These are phyloP conservation scores for Prunella fulvescens DNA, from an alignment of 2,113 vertebrate genomes.

Conservation along the genomic window DNA sequence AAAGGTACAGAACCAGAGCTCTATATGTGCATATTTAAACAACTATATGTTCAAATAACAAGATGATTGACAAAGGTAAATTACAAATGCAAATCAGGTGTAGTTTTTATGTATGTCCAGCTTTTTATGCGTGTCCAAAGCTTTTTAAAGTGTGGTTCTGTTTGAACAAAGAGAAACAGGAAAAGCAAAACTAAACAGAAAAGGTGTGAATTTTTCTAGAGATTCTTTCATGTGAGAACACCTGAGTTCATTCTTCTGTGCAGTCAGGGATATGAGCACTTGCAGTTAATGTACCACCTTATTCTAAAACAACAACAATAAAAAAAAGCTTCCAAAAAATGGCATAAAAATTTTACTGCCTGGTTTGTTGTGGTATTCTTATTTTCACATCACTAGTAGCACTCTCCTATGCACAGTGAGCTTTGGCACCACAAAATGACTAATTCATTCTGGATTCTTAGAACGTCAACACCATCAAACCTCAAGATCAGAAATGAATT, in stretches of 20 bases:
- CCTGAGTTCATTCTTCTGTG: not conserved
- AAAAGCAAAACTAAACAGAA: not conserved
- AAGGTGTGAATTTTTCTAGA: not conserved
- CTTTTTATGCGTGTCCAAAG: not conserved
- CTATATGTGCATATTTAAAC: not conserved
- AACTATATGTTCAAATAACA: not conserved
- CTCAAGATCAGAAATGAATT: not conserved
- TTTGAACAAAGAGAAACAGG: not conserved
- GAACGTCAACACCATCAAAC: not conserved
- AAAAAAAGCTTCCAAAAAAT: not conserved
- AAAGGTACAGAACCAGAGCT: not conserved
- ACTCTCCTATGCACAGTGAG: not conserved
- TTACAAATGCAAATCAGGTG: not conserved
- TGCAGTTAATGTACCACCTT: not conserved
- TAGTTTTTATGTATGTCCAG: not conserved
- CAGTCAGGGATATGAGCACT: not conserved
- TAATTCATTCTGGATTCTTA: slow-evolving; percentile 10
- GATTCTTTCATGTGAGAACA: not conserved
- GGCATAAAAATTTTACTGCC: not conserved
- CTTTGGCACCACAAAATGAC: slow-evolving; percentile 13
- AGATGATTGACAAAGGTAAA: not conserved
- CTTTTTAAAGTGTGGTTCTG: not conserved
- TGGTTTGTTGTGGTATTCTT: not conserved
- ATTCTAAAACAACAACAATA: not conserved
- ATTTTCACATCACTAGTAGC: not conserved